A percentile compares a stretch with the other conserved stretches of the same genome.
Conservation (phyloP, 2,888 invertebrate species). For the Drosophila atroscutellata region DNA sequence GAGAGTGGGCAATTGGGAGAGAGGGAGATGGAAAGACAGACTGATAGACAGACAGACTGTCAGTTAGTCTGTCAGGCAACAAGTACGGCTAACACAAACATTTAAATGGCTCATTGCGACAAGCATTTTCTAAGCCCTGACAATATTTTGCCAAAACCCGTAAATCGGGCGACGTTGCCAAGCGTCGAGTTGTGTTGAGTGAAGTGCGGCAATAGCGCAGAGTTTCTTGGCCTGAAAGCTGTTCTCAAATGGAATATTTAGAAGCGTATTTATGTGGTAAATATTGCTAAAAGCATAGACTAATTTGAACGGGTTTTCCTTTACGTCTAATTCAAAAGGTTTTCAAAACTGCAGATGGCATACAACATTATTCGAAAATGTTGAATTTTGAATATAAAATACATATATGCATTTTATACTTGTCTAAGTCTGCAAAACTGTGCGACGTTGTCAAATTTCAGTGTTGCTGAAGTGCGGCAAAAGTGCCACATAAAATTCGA, state of each 20-base stretch:
- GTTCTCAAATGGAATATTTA: neutral
- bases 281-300: neutral
- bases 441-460: slow-evolving; percentile 53
- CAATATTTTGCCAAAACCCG: slow-evolving; percentile 44
- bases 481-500: slow-evolving; percentile 9
- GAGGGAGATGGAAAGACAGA: neutral
- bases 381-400: neutral
- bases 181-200: neutral
- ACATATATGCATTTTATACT: fast-evolving
- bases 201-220: slow-evolving; percentile 23
- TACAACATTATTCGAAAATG: neutral
- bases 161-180: slow-evolving; percentile 15
- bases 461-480: slow-evolving; percentile 41
- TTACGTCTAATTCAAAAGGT: neutral
- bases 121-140: slow-evolving; percentile 40
- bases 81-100: slow-evolving; percentile 41
- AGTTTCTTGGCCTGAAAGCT: no score
- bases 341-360: neutral
- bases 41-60: neutral
- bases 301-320: fast-evolving
- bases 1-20: neutral
- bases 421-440: neutral
- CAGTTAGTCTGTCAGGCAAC: slow-evolving; percentile 12
- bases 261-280: neutral
- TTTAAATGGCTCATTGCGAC: slow-evolving; percentile 38